A percentile compares a stretch with the other conserved stretches of the same genome.
These are phyloP conservation scores for Halichoeres trimaculatus DNA, from an alignment of 2,113 vertebrate species.

Conservation along the genomic window DNA sequence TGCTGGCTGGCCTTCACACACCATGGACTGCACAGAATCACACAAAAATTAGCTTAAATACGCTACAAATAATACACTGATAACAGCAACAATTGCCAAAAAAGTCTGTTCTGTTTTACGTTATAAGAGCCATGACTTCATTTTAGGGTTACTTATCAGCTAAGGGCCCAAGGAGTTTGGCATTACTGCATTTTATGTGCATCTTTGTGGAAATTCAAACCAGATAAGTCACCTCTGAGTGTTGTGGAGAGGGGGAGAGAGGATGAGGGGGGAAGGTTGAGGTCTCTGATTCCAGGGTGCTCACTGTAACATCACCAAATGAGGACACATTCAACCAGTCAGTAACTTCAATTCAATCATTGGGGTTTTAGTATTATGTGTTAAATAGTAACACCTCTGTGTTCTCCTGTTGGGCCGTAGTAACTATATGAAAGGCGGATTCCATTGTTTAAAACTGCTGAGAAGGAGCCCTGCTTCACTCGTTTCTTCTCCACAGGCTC, in stretches of 20 bases:
- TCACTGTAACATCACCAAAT: constrained; percentile 38
- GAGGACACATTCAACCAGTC: background rate
- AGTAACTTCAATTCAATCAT: background rate
- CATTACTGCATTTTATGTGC: constrained; percentile 1
- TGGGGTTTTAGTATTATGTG: background rate
- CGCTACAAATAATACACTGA: no score
- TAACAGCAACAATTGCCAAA: background rate
- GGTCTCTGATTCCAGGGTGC: constrained; percentile 23
- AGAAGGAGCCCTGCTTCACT: constrained; percentile 89
- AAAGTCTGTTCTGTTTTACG: no score
- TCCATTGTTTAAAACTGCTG: constrained; percentile 88
- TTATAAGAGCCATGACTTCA: no score
- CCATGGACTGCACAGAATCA: constrained; percentile 15
- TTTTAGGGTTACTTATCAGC: background rate
- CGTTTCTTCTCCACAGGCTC: constrained; percentile 46
- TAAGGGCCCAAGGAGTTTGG: constrained; percentile 53
- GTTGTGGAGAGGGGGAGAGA: constrained; percentile 50
- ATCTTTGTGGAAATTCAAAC: constrained; percentile 39
- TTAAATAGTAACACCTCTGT: constrained; percentile 77
- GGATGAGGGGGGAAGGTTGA: constrained; percentile 60
- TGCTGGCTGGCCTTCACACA: constrained; percentile 33
- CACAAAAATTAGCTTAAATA: background rate
- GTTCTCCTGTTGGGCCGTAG: constrained; percentile 84
- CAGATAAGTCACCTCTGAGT: constrained; percentile 8
- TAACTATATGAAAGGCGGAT: constrained; percentile 90